Percentiles rank a stretch among this genome's conserved stretches.
Evolutionary conservation across 1,140 invertebrate species (phyloP).

Genomic region (Pristionchus pacificus): DNA sequence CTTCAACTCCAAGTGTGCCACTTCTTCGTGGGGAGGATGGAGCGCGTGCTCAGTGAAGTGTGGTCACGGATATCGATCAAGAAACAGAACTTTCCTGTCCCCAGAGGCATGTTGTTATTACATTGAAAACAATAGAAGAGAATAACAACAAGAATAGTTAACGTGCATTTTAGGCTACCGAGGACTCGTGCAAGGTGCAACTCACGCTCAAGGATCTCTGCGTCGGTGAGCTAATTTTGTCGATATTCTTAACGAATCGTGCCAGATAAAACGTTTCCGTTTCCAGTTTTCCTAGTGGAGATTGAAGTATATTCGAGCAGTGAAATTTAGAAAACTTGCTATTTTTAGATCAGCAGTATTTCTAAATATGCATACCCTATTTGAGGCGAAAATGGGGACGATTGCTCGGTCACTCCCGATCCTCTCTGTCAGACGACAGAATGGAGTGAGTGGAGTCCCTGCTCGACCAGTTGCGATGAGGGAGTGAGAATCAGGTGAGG

Average conservation of each 20-base stretch:
- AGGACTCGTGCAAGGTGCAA: constrained; percentile 37
- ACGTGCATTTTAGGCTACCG: constrained; percentile 1
- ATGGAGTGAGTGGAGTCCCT: constrained; percentile 77
- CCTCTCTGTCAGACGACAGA: constrained; percentile 64
- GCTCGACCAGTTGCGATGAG: constrained; percentile 71
- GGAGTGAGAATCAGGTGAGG: too few relatives aligned
- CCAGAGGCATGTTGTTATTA: constrained; percentile 51
- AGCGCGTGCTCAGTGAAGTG: constrained; percentile 64
- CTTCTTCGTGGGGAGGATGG: constrained; percentile 65
- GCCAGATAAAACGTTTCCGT: background rate
- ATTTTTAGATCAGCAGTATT: background rate
- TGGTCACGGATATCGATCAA: constrained; percentile 62
- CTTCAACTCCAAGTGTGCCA: constrained; percentile 62
- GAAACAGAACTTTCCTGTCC: constrained; percentile 62
- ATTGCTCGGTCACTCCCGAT: constrained; percentile 51
- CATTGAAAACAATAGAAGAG: background rate
- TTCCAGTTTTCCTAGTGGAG: constrained; percentile 18
- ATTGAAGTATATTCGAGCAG: constrained; percentile 17
- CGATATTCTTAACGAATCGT: constrained; percentile 15
- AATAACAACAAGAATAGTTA: background rate
- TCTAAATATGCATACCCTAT: background rate
- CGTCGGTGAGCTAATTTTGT: constrained; percentile 49
- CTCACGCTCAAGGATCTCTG: constrained; percentile 60
- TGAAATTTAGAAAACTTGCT: background rate
- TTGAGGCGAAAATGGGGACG: constrained; percentile 49